Conservation (phyloP, 2,113 vertebrate genomes). For the Lathamus discolor region DNA sequence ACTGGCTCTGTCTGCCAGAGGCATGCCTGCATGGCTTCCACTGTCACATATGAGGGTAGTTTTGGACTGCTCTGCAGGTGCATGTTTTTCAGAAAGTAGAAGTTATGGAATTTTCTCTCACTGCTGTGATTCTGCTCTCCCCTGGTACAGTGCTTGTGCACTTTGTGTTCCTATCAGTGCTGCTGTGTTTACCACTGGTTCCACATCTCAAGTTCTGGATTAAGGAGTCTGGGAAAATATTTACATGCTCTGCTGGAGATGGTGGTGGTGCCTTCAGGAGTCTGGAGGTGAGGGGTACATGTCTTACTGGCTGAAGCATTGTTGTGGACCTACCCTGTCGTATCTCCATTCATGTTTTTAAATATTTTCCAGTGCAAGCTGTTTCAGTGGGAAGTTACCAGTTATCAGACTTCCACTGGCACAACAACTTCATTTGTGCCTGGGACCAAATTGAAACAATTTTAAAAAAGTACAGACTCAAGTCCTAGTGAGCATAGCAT, state of each 20-base stretch:
- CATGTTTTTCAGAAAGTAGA: not conserved
- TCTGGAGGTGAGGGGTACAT: not conserved
- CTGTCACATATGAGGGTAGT: not conserved
- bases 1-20: not conserved
- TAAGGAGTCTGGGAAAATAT: not conserved
- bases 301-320: not conserved
- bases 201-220: not conserved
- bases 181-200: not conserved
- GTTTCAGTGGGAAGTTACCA: not conserved
- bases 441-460: not conserved
- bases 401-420: not conserved
- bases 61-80: not conserved
- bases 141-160: not conserved
- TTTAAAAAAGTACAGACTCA: not conserved
- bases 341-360: not conserved
- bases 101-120: not conserved
- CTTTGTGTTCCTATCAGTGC: not conserved
- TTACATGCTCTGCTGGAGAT: not conserved
- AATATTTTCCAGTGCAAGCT: not conserved
- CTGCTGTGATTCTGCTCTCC: not conserved
- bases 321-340: not conserved
- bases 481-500: not conserved
- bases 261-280: not conserved
- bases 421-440: not conserved
- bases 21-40: not conserved